phyloP scores from a whole-genome alignment of 2,888 invertebrate species.

The Drosophila emarginata region DNA sequence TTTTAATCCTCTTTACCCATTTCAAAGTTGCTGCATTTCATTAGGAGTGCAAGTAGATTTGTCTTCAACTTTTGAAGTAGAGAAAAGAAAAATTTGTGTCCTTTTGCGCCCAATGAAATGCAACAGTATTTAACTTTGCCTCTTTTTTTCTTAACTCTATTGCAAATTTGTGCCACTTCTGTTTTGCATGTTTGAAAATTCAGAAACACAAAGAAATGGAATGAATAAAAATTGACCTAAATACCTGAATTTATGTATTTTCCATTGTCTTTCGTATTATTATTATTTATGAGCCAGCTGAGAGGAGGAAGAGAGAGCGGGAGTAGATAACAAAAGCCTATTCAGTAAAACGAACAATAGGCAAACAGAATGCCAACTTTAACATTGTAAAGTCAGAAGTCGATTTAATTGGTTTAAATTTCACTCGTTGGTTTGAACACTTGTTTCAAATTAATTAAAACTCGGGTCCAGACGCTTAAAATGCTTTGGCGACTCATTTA shows the following conservation, averaged over 20 bases:
- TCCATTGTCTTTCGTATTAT: slow-evolving; percentile 51
- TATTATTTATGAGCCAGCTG: slow-evolving; percentile 59
- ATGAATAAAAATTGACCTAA: slow-evolving; percentile 59
- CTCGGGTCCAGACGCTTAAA: too few species aligned
- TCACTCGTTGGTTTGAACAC: not conserved
- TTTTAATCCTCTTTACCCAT: not conserved
- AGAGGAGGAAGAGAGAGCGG: slow-evolving; percentile 10
- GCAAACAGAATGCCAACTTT: not conserved
- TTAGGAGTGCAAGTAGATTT: slow-evolving; percentile 36
- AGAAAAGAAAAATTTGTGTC: slow-evolving; percentile 10
- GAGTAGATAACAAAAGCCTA: slow-evolving; percentile 14
- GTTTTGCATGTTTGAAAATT: slow-evolving; percentile 56
- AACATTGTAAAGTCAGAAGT: not conserved
- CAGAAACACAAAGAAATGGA: slow-evolving; percentile 14
- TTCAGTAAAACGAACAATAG: slow-evolving; percentile 39
- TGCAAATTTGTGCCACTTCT: slow-evolving; percentile 66
- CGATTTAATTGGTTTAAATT: not conserved
- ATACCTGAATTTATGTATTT: slow-evolving; percentile 49
- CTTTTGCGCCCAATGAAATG: slow-evolving; percentile 40
- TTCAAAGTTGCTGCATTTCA: slow-evolving; percentile 18
- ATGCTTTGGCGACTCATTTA: too few species aligned
- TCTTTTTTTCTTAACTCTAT: not conserved
- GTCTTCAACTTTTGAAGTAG: not conserved
- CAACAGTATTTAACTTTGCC: slow-evolving; percentile 39
- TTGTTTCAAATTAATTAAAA: not conserved